A percentile compares a stretch with the other conserved stretches of the same genome.
These are phyloP conservation scores for Cynocephalus volans DNA, from an alignment of 2,113 vertebrate genomes.

Conservation along the genomic window DNA sequence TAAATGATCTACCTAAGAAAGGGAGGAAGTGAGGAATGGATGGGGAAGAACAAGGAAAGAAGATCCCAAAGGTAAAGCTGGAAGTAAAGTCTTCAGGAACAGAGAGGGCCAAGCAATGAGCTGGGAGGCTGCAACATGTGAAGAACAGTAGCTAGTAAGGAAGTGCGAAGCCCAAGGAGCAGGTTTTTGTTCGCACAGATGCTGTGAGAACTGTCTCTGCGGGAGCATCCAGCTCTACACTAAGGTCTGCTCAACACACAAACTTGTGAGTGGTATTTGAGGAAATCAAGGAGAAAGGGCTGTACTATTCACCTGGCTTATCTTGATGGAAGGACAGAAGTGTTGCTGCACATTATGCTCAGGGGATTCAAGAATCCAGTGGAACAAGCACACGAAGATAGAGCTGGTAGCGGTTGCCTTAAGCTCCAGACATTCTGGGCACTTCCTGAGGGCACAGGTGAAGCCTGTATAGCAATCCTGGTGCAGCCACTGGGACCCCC, in stretches of 20 bases:
- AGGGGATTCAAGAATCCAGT: not conserved
- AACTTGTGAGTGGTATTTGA: not conserved
- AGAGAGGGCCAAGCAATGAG: no score
- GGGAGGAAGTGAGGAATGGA: not conserved
- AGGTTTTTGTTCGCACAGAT: not conserved
- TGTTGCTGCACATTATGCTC: not conserved
- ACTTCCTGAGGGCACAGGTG: not conserved
- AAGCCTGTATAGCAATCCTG: not conserved
- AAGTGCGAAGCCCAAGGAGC: not conserved
- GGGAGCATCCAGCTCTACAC: not conserved
- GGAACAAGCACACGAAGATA: not conserved
- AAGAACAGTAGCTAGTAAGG: not conserved
- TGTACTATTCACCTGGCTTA: not conserved
- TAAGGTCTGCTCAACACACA: not conserved
- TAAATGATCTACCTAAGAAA: not conserved
- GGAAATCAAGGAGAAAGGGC: not conserved
- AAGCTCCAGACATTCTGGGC: not conserved
- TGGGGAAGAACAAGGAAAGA: not conserved
- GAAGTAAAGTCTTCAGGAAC: not conserved
- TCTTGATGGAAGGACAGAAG: not conserved
- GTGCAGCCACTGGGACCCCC: not conserved
- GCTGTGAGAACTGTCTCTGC: not conserved
- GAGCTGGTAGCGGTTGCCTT: not conserved
- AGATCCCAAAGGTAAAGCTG: not conserved
- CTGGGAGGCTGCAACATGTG: not conserved